Evolutionary conservation across 2,888 invertebrate species (phyloP), one percentile per base, ranked within the genome.

Genomic region (Parnassius smintheus): DNA sequence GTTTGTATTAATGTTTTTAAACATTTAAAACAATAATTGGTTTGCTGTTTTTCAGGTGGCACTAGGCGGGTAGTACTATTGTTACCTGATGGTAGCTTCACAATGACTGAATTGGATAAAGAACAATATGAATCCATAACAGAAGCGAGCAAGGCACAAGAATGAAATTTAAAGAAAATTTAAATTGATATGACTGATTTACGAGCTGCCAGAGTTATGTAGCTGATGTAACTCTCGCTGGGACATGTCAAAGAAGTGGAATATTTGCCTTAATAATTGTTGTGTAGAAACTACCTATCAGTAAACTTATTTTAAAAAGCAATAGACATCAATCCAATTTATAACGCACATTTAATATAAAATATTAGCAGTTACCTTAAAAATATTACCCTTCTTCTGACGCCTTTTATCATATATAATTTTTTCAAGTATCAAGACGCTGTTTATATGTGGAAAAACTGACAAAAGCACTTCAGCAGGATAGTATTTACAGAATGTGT

Each of bases 41-140:
- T 46, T 46, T 46, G 2, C 11, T n/a, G 10, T 35, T 35, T 22
- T 54, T 51, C 78, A 96, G 96, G 96, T 81, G 96, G 96, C 62
- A 96, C 96, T 22, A 93, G 96, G 74, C 94, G 96, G 81, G 96
- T 97, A 22, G 96, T 97, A 9, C 92, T 97, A n/a, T 90, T 96
- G 75, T 88, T 97, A 72, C 96, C 96, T 9, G 96, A 97, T 80
- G 97, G 97, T 67, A 96, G 95, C 76, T 93, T 96, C 66, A 96
- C 97, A 92, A 96, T 96, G 94, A 97, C 97, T 8, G 96, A 97
- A 84, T 94, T 97, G 66, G 96, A 96, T 73, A 96, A 96, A 74
- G 96, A 97, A 76, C 97, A 97, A 78, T 97, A 95, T 72, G 95
- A 95, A 68, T 95, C 95, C 35, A 92, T 92, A 68, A 92, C 91